Evolutionary conservation across 2,113 vertebrate genomes (phyloP), one percentile per base, ranked within the genome.

Genomic region (Peromyscus polionotus): DNA sequence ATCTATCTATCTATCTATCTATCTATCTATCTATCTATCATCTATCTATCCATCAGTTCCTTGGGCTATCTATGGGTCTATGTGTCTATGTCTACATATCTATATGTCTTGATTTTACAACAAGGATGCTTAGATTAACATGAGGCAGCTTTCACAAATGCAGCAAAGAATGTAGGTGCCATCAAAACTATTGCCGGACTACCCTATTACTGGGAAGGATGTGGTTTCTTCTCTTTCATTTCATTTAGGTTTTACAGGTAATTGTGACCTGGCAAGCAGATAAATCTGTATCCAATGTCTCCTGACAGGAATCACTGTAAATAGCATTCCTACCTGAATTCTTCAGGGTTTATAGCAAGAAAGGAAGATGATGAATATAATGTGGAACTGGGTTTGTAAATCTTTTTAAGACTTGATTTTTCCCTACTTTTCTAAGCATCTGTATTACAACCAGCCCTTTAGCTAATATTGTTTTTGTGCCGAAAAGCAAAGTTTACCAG

Each of bases 231-330:
- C 75, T 75, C 77, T 93, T 81, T 88, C 63, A 90, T 95, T 97
- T 93, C 87, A 97, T 90, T 94, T 97, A 97, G 89, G 26, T 96
- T 96, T 96, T 91, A 96, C 63, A 96, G 80, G 63, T 95, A 95
- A 96, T 93, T 95, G 85, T 96, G 91, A 95, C 86, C 95, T 90
- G 79, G 93, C 59, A 96, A 88, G 79, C 59, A 93, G 87, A 26
- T 36, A 97, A 95, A 95, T 94, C 95, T 97, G 17, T 28, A 96
- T 91, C 95, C 81, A 94, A 81, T 57, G 24, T 31, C 96, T 94
- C 11, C 63, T 94, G 92, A 57, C 63, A 70, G 95, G 39, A 24
- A 91, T 92, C 13, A 0, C 1, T 73, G 94, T 45, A 81, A 94
- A 84, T 68, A 96, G 77, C 85, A 61, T 57, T 57, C 88, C 51